phyloP scores from a whole-genome alignment of 2,113 vertebrate genomes.

The Emydura subglobosa region DNA sequence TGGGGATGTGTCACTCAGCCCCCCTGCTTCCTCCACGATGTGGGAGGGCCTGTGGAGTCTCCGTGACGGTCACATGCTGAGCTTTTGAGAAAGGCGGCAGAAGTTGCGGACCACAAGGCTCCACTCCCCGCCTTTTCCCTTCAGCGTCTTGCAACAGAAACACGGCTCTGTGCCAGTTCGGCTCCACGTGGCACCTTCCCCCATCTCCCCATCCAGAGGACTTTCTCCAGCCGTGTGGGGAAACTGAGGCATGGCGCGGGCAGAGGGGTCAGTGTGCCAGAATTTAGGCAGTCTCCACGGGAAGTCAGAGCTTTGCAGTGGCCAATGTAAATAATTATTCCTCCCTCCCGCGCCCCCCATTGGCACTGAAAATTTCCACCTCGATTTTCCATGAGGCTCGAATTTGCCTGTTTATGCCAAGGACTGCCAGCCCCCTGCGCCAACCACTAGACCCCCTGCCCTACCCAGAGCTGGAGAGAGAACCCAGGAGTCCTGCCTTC shows the following conservation, averaged over 20 bases:
- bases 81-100: not conserved
- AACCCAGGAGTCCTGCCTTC: too few species aligned
- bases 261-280: not conserved
- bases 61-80: too few species aligned
- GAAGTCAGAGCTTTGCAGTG: not conserved
- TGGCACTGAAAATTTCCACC: not conserved
- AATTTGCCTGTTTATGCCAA: not conserved
- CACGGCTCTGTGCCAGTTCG: too few species aligned
- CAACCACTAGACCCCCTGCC: too few species aligned
- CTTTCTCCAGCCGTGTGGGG: not conserved
- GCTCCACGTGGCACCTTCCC: rapidly evolving
- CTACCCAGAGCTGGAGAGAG: too few species aligned
- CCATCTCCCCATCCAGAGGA: too few species aligned
- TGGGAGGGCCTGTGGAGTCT: not conserved
- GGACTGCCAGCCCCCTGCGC: not conserved
- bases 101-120: not conserved
- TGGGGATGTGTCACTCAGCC: not conserved
- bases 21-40: not conserved
- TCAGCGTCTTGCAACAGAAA: not conserved
- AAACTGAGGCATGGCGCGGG: not conserved
- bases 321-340: not conserved
- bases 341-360: too few species aligned
- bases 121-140: too few species aligned
- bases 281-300: not conserved
- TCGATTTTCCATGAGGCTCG: not conserved